A percentile compares a stretch with the other conserved stretches of the same genome.
Evolutionary conservation across 2,888 invertebrate species (phyloP).

Genomic region (Nineta flava): DNA sequence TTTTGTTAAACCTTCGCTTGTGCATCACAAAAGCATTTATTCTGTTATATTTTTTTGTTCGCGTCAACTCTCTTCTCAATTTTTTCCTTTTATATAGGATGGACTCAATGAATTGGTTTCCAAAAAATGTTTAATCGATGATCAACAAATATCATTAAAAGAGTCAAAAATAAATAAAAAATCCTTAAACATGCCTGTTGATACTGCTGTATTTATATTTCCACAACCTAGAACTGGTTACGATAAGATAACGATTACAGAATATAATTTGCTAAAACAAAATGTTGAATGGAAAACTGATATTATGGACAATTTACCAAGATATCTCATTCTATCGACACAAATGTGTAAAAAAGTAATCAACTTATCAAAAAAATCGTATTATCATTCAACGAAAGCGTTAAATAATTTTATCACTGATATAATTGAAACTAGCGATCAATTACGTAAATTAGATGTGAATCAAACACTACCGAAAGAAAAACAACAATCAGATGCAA

Average conservation of each 20-base stretch:
- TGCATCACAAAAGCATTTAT: no score
- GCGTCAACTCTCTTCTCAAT: neutral
- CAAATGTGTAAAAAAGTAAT: conserved; percentile 48
- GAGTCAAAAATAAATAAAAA: no score
- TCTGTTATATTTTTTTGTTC: no score
- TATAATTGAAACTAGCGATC: conserved; percentile 49
- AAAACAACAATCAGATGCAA: conserved; percentile 64
- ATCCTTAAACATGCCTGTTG: no score
- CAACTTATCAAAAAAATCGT: conserved; percentile 27
- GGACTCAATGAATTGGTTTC: conserved; percentile 34
- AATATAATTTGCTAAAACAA: no score
- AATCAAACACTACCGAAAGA: conserved; percentile 29
- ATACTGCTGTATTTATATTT: no score
- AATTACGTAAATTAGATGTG: conserved; percentile 49
- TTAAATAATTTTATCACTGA: conserved; percentile 49
- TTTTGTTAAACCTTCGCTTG: no score
- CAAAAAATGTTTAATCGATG: no score
- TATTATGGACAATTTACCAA: neutral
- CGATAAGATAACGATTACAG: no score
- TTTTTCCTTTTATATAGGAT: conserved; percentile 24
- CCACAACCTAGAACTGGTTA: no score
- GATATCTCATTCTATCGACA: conserved; percentile 40
- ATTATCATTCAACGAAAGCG: conserved; percentile 41
- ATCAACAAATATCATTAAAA: no score
- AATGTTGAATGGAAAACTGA: neutral